phyloP scores from a whole-genome alignment of 2,888 invertebrate genomes.

The Rhopalosiphum nymphaeae region DNA sequence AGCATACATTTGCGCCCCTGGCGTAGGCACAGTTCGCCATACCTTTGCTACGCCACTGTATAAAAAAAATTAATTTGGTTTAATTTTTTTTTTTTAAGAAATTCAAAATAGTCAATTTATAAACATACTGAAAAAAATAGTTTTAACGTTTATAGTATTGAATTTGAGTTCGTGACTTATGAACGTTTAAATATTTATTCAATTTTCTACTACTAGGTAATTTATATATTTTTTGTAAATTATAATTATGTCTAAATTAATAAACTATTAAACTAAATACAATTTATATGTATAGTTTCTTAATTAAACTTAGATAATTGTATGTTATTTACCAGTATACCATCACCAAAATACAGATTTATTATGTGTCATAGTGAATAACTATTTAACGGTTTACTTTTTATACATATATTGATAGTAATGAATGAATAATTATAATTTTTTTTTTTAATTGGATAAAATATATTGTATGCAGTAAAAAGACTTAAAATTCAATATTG shows the following conservation, averaged over 20 bases:
- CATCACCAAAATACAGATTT: neutral
- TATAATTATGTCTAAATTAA: neutral
- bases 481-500: neutral
- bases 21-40: too few relatives aligned
- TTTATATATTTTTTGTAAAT: too few relatives aligned
- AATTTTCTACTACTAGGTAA: too few relatives aligned
- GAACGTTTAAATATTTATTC: too few relatives aligned
- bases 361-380: neutral
- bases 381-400: neutral
- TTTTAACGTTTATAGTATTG: too few relatives aligned
- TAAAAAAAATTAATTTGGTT: too few relatives aligned
- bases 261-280: neutral
- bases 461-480: neutral
- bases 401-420: neutral
- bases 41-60: too few relatives aligned
- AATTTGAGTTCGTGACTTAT: too few relatives aligned
- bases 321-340: neutral
- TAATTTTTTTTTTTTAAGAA: too few relatives aligned
- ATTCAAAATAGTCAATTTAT: too few relatives aligned
- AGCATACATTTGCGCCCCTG: too few relatives aligned
- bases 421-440: neutral
- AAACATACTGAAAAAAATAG: too few relatives aligned
- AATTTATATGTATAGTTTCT: neutral
- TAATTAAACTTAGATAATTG: neutral
- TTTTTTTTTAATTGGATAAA: neutral